These are phyloP conservation scores for Eleutherodactylus coqui DNA, from an alignment of 2,797 vertebrate species.

Conservation along the genomic window DNA sequence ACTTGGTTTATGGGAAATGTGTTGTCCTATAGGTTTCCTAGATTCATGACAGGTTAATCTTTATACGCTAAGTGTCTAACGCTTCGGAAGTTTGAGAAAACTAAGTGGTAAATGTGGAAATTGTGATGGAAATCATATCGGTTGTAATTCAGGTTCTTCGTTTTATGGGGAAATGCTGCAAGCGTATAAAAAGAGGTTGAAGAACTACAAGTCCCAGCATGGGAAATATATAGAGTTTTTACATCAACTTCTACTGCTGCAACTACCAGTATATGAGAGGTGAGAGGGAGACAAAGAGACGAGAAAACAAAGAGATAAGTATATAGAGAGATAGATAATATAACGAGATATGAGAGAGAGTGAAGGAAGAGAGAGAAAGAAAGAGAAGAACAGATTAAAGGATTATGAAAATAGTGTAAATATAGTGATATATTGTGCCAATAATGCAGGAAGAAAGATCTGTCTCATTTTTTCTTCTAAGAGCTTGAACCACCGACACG, in stretches of 20 bases:
- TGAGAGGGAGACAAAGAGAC: too few relatives aligned
- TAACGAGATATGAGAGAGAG: too few relatives aligned
- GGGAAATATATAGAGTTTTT: background rate
- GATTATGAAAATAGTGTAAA: too few relatives aligned
- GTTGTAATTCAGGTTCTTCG: background rate
- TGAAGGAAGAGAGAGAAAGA: too few relatives aligned
- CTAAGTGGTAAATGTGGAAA: too few relatives aligned
- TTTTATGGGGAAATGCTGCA: background rate
- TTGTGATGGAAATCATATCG: background rate
- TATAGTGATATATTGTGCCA: too few relatives aligned
- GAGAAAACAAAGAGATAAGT: too few relatives aligned
- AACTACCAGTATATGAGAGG: background rate
- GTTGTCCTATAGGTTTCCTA: background rate
- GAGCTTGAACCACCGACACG: background rate
- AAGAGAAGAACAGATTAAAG: too few relatives aligned
- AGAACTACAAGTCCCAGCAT: background rate
- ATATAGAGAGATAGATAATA: too few relatives aligned
- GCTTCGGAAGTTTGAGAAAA: background rate
- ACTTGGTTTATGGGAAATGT: background rate
- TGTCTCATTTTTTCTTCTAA: constrained; percentile 5
- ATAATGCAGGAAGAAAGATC: too few relatives aligned
- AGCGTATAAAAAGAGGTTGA: background rate
- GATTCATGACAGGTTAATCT: background rate
- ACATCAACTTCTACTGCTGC: background rate
- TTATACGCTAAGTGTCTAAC: background rate